Base-by-base conservation (phyloP, 2,888 invertebrate species). In the Eumerus sabulonum region DNA sequence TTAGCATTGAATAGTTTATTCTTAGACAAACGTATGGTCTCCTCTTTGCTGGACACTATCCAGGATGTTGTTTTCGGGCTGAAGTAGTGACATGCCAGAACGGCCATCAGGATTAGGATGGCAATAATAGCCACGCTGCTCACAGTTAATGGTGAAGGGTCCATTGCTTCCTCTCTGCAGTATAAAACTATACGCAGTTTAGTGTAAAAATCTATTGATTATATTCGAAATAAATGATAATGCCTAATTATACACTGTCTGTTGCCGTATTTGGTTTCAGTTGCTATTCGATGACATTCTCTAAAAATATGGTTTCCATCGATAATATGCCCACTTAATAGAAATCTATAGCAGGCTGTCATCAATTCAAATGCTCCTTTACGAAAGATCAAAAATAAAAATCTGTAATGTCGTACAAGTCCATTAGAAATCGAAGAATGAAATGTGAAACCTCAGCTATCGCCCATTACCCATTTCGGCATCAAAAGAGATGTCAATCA, bases 1-100 rank as follows among this genome's bases (percentile, higher is more conserved):
- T 93, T 93, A 18, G 92, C 92, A 85, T 92, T 92, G 84, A 92
- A 93, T 71, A 92, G 85, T 82, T 89, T 88, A 62, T 88, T 87
- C 53, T 88, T 87, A 17, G 89, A 89, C 44, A 89, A 77, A 1
- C 89, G 88, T 82, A 89, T 88, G 83, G 89, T 89, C 73, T 89
- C 89, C 82, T 89, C 89, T 57, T 88, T 87, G 83, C 86, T 89
- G 38, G 89, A 87, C 19, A 87, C 84, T 82, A 88, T 85, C 89
- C 89, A 89, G 54, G 86, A 86, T 68, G 86, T 85, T 35, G 87
- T 87, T 45, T 86, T 85, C 27, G 88, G 87, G 18, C 87, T 88
- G 56, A 88, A 82, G 71, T 86, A 88, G 71, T 87, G 88, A 67
- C 88, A 88, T 47, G 85, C 86, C 70, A 88, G 83, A 9, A 87